phyloP scores from a whole-genome alignment of 2,888 invertebrate species.

The Copidosoma aretas region DNA sequence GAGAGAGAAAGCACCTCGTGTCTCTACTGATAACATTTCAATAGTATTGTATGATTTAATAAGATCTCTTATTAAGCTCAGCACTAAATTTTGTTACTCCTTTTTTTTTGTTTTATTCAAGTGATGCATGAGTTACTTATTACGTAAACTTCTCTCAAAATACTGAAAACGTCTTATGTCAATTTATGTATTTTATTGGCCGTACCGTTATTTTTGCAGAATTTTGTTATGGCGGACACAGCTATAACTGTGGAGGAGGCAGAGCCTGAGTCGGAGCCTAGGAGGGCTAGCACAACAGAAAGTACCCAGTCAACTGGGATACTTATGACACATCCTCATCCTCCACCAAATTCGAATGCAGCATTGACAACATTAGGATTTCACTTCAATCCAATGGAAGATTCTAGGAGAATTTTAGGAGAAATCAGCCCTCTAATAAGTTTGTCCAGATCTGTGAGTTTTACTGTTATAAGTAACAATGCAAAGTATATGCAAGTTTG shows the following conservation, averaged over 20 bases:
- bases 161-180: no score
- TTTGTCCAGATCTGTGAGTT: slow-evolving; percentile 39
- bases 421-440: slow-evolving; percentile 38
- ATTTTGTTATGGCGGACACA: slow-evolving; percentile 34
- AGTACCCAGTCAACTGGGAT: slow-evolving; percentile 24
- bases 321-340: slow-evolving; percentile 31
- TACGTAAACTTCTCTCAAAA: no score
- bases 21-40: no score
- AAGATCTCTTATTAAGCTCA: no score
- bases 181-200: no score
- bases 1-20: no score
- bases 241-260: slow-evolving; percentile 30
- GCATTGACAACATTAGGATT: slow-evolving; percentile 31
- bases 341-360: slow-evolving; percentile 23
- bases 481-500: not conserved
- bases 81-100: no score
- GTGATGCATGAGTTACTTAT: no score
- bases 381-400: slow-evolving; percentile 40
- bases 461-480: not conserved
- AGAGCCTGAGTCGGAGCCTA: slow-evolving; percentile 26
- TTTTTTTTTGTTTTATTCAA: no score
- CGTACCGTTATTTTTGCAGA: slow-evolving; percentile 16
- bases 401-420: slow-evolving; percentile 39
- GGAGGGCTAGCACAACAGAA: slow-evolving; percentile 1
- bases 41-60: no score